Evolutionary conservation across 1,140 invertebrate species (phyloP).

Genomic region (Pseudachorutes palmiensis): DNA sequence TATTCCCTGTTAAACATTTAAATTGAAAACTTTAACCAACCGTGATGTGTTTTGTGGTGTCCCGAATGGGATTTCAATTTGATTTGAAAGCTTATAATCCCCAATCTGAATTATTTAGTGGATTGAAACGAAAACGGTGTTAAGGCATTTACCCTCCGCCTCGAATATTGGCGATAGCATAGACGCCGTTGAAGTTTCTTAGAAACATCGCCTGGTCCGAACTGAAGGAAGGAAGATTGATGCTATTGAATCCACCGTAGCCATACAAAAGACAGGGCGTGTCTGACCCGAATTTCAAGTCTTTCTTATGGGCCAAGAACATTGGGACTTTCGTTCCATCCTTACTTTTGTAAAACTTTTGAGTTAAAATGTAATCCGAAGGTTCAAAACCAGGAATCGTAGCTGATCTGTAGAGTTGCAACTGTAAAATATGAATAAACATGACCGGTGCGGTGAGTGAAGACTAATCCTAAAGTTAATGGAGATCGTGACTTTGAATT

Average conservation of each 20-base stretch:
- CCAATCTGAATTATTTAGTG: too few species aligned
- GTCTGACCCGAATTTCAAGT: conserved; percentile 44
- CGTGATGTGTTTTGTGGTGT: too few species aligned
- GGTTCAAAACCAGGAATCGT: conserved; percentile 74
- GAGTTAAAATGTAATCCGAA: conserved; percentile 68
- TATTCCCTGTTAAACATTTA: conserved; percentile 63
- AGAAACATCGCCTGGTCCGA: conserved; percentile 77
- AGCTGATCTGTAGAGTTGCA: conserved; percentile 70
- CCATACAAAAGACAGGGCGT: conserved; percentile 82
- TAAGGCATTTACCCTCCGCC: conserved; percentile 69
- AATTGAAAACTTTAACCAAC: not conserved
- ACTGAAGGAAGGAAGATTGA: conserved; percentile 73
- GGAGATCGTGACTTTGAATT: not conserved
- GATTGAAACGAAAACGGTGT: not conserved
- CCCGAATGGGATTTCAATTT: too few species aligned
- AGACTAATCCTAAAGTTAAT: not conserved
- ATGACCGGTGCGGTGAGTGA: not conserved
- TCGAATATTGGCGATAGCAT: conserved; percentile 89
- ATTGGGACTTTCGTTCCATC: conserved; percentile 94
- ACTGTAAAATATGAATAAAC: not conserved
- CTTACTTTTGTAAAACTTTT: conserved; percentile 89
- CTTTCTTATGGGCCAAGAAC: conserved; percentile 82
- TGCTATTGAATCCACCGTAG: conserved; percentile 95
- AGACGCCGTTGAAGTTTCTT: conserved; percentile 76
- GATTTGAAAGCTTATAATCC: too few species aligned